phyloP scores from a whole-genome alignment of 64 coral and sea anemone species.

The Platygyra sinensis region DNA sequence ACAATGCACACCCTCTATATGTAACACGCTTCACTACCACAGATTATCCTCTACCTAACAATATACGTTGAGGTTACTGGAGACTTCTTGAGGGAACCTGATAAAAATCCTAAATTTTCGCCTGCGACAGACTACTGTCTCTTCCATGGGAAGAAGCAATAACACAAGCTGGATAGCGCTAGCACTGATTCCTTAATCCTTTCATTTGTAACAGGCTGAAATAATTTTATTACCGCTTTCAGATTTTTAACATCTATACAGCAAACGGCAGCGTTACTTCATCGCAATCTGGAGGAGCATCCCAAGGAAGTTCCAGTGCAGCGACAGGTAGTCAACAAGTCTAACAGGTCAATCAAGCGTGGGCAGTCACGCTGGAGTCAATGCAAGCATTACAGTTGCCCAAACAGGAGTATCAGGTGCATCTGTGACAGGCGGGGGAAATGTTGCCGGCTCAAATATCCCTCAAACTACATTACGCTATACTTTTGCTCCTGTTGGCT shows the following conservation, averaged over 20 bases:
- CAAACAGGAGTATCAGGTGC: not conserved
- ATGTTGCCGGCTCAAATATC: not conserved
- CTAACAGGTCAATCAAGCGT: not conserved
- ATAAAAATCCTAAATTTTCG: no score
- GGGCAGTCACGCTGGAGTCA: not conserved
- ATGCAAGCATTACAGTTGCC: not conserved
- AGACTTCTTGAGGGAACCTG: no score
- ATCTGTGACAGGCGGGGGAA: not conserved
- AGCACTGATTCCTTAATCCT: not conserved
- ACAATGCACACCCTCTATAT: no score
- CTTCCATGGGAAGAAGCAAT: no score
- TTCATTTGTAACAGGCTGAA: no score
- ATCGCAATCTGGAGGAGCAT: not conserved
- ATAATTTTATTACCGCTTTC: not conserved
- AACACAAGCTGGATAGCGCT: no score
- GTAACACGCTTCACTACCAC: no score
- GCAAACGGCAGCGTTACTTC: not conserved
- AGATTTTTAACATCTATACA: conserved; percentile 32
- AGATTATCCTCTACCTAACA: no score
- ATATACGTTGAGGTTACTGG: no score
- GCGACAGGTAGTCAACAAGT: not conserved
- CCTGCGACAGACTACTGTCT: no score
- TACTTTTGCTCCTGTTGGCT: not conserved
- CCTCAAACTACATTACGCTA: not conserved
- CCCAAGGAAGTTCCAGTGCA: not conserved